These are phyloP conservation scores for Meloidogyne floridensis DNA, from an alignment of 1,140 invertebrate species.

Conservation along the genomic window DNA sequence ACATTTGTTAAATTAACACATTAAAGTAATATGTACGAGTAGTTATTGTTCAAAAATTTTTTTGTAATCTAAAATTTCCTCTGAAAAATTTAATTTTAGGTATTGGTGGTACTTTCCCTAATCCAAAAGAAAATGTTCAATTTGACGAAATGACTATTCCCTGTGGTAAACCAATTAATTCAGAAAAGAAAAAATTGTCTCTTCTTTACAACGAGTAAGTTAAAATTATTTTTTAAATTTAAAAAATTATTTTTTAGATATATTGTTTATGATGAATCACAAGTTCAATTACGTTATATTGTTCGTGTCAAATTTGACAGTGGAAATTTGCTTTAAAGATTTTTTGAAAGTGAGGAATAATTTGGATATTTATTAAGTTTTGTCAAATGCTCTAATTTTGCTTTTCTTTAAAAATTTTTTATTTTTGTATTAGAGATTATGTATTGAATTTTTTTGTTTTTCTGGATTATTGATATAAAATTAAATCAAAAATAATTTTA, in stretches of 20 bases:
- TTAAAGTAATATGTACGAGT: too few species aligned
- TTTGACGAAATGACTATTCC: slow-evolving; percentile 47
- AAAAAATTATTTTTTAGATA: slow-evolving; percentile 69
- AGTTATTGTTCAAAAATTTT: too few species aligned
- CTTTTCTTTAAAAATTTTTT: too few species aligned
- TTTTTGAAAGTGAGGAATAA: neutral
- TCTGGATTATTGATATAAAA: too few species aligned
- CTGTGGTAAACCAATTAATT: slow-evolving; percentile 39
- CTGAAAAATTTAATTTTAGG: slow-evolving; percentile 27
- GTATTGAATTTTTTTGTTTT: too few species aligned
- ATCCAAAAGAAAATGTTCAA: slow-evolving; percentile 36
- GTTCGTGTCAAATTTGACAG: slow-evolving; percentile 48
- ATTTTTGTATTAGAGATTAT: too few species aligned
- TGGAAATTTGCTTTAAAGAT: slow-evolving; percentile 20
- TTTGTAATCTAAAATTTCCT: too few species aligned
- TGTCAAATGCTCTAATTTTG: too few species aligned
- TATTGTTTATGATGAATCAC: slow-evolving; percentile 86
- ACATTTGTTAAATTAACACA: too few species aligned
- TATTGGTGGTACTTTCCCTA: slow-evolving; percentile 44
- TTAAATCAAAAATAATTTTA: too few species aligned
- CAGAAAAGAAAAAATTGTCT: slow-evolving; percentile 15
- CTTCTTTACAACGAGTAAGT: slow-evolving; percentile 53
- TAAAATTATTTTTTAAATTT: slow-evolving; percentile 6
- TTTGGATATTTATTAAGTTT: too few species aligned
- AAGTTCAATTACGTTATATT: slow-evolving; percentile 74